Base-by-base conservation (phyloP, 2,888 invertebrate genomes). In the Pilophorus perplexus region DNA sequence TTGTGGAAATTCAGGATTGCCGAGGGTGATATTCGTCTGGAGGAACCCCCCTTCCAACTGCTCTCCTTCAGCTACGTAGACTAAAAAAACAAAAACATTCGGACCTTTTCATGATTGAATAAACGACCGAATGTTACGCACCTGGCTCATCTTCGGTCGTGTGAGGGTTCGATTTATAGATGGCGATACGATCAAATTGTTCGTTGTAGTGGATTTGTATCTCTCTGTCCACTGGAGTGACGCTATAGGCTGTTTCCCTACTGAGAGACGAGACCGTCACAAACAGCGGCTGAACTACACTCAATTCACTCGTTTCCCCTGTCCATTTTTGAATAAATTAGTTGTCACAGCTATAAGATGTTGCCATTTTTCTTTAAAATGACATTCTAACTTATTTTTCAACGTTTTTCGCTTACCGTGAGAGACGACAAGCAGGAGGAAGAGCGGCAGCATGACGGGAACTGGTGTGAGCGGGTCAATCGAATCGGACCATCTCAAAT, bases 21-120 rank as follows among this genome's bases (percentile, higher is more conserved):
- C 77, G 3, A 79, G 74, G 6, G 75, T 74, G 37, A 78, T 74
- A 65, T 77, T 77, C 4, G 79, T 79, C 28, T 77, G 73, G 68
- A 75, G 76, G 28, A 68, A 67, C 2, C 67, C 46, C 22, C 2
- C 20, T 14, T 25, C 20, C 23, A 62, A 27, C n/a, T 62, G 27
- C n/a, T 62, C 48, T 4, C 10, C 28, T 8, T 6, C 48, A 3
- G 48, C 46, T 0, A 28, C 33, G 62, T 46, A 62, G 12, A 38
- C 55, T 55, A 10, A 2, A 16, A 20, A 44, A 44, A 44, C 2
- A 44, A 42, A 42, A 10, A 10, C 8, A 33, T 6, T 68, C 38
- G 33, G 33, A 33, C 6, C 33, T 12, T 33, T 12, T 33, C 12
- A 33, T 8, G 33, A 12, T 6, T 6, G 12, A 33, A 8, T 33